Evolutionary conservation across 2,797 vertebrate species (phyloP).

Genomic region (Argentina silus): DNA sequence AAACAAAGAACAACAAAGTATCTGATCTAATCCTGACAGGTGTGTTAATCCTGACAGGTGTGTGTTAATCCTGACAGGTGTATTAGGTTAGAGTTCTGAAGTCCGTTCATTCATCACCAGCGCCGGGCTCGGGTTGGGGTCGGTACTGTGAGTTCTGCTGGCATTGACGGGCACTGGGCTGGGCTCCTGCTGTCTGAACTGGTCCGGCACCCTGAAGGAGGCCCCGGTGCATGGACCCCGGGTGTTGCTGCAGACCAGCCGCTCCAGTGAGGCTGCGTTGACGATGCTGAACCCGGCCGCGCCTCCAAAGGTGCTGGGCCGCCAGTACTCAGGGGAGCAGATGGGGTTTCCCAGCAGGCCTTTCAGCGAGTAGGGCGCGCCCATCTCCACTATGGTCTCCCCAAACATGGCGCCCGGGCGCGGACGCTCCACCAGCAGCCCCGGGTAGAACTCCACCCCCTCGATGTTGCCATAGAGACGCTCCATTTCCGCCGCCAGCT

Average conservation of each 20-base stretch:
- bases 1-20: too few relatives aligned
- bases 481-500: conserved; percentile 90
- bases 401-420: conserved; percentile 89
- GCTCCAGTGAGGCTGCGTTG: conserved; percentile 92
- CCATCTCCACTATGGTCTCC: conserved; percentile 97
- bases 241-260: conserved; percentile 90
- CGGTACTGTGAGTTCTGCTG: background rate
- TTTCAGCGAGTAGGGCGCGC: conserved; percentile 94
- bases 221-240: conserved; percentile 86
- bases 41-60: background rate
- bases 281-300: conserved; percentile 90
- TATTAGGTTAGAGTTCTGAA: conserved; percentile 5
- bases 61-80: background rate
- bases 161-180: background rate
- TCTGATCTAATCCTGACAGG: too few relatives aligned
- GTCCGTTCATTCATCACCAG: background rate
- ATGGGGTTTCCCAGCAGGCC: conserved; percentile 96
- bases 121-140: background rate
- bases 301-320: conserved; percentile 97
- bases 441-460: conserved; percentile 93
- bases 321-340: conserved; percentile 98
- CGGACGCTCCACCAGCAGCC: conserved; percentile 91
- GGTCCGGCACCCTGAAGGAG: conserved; percentile 85
- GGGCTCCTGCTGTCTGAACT: conserved; percentile 25
- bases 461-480: conserved; percentile 92